Evolutionary conservation across 2,113 vertebrate genomes (phyloP).

Genomic region (Ophiodon elongatus): DNA sequence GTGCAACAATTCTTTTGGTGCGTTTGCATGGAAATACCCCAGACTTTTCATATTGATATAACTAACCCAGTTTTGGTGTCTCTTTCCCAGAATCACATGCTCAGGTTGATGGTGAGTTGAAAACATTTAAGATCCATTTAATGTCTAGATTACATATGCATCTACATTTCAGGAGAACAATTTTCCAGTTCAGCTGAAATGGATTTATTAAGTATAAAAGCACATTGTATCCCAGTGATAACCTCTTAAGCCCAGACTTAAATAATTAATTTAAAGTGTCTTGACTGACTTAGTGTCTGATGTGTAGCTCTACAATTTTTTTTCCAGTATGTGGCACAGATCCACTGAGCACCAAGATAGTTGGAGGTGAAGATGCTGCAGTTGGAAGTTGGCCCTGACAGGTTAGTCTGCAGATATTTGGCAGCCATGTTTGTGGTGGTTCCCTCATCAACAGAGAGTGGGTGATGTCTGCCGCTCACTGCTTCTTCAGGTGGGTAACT

Average conservation of each 20-base stretch:
- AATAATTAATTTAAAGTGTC: too few species aligned
- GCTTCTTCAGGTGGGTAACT: conserved; percentile 42
- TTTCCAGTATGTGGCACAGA: conserved; percentile 75
- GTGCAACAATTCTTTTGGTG: not conserved
- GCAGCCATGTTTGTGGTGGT: conserved; percentile 78
- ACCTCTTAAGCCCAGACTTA: not conserved
- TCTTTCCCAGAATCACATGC: conserved; percentile 51
- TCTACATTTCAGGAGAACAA: not conserved
- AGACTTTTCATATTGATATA: not conserved
- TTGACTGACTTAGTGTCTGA: not conserved
- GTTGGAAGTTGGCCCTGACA: conserved; percentile 82
- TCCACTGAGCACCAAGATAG: conserved; percentile 65
- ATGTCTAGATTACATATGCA: not conserved
- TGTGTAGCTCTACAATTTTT: not conserved
- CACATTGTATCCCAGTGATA: not conserved
- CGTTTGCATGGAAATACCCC: not conserved
- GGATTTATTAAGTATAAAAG: not conserved
- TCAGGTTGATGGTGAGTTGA: conserved; percentile 65
- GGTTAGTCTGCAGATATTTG: conserved; percentile 66
- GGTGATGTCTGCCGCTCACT: conserved; percentile 78
- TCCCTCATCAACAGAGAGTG: conserved; percentile 81
- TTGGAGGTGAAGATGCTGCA: conserved; percentile 76
- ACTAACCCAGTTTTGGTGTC: not conserved
- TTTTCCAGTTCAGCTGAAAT: not conserved
- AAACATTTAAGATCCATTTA: not conserved